Evolutionary conservation across 2,113 vertebrate genomes (phyloP).

Genomic region (Callopanchax toddi): DNA sequence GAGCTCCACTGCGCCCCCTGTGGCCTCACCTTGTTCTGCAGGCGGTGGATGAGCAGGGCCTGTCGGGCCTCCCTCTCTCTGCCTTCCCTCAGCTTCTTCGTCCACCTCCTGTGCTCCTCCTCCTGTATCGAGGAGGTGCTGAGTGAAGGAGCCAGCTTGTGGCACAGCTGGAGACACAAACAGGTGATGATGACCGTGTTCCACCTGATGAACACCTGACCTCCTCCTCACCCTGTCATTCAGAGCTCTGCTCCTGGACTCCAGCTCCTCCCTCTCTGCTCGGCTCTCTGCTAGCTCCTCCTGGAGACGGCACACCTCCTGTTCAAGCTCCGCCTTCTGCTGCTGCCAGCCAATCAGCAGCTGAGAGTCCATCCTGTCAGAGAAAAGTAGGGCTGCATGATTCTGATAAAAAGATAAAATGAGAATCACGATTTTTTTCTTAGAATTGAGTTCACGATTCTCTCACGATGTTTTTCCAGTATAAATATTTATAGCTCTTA

Average conservation of each 20-base stretch:
- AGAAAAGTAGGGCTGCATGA: no score
- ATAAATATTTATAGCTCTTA: no score
- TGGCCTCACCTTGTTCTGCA: conserved; percentile 88
- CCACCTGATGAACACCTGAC: not conserved
- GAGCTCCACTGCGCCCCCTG: no score
- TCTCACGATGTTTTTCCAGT: no score
- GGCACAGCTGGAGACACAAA: conserved; percentile 41
- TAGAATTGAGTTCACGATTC: no score
- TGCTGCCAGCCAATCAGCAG: conserved; percentile 67
- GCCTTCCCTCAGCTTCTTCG: conserved; percentile 77
- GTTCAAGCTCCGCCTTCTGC: conserved; percentile 68
- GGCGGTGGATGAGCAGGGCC: conserved; percentile 83
- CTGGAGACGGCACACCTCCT: conserved; percentile 74
- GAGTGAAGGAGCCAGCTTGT: conserved; percentile 31
- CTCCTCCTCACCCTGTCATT: conserved; percentile 69
- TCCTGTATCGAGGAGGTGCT: conserved; percentile 50
- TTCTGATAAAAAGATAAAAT: no score
- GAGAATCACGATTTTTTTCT: no score
- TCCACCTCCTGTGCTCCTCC: conserved; percentile 77
- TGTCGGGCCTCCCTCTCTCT: conserved; percentile 85
- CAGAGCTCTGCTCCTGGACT: conserved; percentile 69
- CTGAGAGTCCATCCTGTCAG: conserved; percentile 51
- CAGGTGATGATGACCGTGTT: not conserved
- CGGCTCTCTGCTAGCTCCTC: conserved; percentile 74
- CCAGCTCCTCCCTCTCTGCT: conserved; percentile 74